Evolutionary conservation across 2,797 vertebrate genomes (phyloP), one percentile per base, ranked within the genome.

Genomic region (Amazonetta brasiliensis): DNA sequence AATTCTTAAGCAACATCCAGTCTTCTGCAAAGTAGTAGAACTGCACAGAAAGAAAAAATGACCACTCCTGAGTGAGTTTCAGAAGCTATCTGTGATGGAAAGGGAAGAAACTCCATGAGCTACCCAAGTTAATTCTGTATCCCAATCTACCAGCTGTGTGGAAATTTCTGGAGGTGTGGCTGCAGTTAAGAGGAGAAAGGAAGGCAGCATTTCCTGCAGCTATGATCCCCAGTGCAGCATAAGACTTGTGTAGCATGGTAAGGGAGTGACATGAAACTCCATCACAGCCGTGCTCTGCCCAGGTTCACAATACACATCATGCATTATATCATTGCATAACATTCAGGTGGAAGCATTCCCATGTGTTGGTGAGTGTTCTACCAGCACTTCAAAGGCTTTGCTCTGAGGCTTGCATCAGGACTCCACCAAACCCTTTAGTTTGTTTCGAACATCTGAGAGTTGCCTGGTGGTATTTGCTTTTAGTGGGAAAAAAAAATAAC

Each of bases 1-100:
- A 60, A 18, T 73, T 76, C 52, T 15, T 83, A 31, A 20, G 60
- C 21, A 48, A 11, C 0, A 0, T 46, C 30, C 28, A 50, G 54
- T 31, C 50, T 33, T 31, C 48, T 71, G 48, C 35, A 54, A 73
- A 83, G 12, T 8, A 77, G 39, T 8, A 77, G 39, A 83, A 63
- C 4, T 54, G 11, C 48, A 23, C 9, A 23, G 56, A 85, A 60
- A 35, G 33, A 79, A 62, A 26, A 18, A 15, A 55, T 74, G 11
- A 9, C 6, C 8, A 22, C 9, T 84, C 11, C 22, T n/a, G 8
- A 1, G 5, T 9, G 8, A 19, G 2, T 31, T 58, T 74, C 44
- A 63, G 73, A 64, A 56, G 22, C 39, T 71, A 8, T 46, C 37
- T 84, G 1, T 59, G 30, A 12, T 18, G n/a, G 30, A 89, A 63